These are phyloP conservation scores for Conus betulinus DNA, from an alignment of 1,140 invertebrate genomes.

Conservation along the genomic window DNA sequence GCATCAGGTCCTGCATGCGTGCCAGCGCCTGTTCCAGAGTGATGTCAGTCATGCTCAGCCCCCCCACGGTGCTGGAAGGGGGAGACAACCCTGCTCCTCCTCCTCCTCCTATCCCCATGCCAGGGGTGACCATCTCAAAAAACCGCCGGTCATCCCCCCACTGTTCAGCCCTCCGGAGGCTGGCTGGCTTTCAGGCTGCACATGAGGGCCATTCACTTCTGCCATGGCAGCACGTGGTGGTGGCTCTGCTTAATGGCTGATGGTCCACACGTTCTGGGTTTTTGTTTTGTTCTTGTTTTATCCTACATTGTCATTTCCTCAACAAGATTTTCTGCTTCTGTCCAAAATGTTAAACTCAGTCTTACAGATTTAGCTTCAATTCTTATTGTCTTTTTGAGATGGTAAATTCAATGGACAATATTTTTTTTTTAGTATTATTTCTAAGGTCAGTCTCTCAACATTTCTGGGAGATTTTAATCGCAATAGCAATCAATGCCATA, in stretches of 20 bases:
- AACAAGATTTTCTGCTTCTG: background rate
- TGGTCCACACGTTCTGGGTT: background rate
- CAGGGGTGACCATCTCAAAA: slow-evolving; percentile 9
- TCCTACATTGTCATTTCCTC: background rate
- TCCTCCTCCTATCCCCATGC: background rate
- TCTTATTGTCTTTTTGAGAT: background rate
- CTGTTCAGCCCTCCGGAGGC: slow-evolving; percentile 5
- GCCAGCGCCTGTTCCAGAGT: slow-evolving; percentile 57
- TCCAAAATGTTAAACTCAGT: background rate
- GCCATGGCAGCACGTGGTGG: background rate
- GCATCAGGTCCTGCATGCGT: slow-evolving; percentile 55
- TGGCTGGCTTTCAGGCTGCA: slow-evolving; percentile 29
- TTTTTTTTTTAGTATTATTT: too few species aligned
- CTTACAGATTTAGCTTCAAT: background rate
- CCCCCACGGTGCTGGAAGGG: slow-evolving; percentile 20
- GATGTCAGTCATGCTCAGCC: slow-evolving; percentile 53
- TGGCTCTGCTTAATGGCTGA: too few species aligned
- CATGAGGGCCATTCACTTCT: slow-evolving; percentile 3
- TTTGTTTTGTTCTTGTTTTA: background rate
- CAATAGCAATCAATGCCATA: too few species aligned
- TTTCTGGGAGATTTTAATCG: too few species aligned
- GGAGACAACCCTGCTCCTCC: slow-evolving; percentile 19
- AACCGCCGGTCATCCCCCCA: background rate
- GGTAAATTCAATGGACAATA: too few species aligned
- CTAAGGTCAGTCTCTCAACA: too few species aligned